Percentiles rank a stretch among this genome's conserved stretches.
Evolutionary conservation across 2,113 vertebrate genomes (phyloP).

Genomic region (Corynorhinus townsendii): DNA sequence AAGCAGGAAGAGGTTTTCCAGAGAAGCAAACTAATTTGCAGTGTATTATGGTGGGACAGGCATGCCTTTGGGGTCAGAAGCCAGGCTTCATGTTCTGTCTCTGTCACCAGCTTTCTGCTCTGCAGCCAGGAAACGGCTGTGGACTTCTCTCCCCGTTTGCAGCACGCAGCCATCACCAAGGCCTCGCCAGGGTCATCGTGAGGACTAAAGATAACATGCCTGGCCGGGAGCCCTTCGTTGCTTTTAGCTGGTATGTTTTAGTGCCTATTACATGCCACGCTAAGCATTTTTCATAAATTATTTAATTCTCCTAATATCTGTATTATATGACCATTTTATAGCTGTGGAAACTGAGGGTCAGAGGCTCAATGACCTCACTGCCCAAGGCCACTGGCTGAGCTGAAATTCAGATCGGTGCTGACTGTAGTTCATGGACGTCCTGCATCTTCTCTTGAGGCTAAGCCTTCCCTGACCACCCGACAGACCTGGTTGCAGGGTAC

Average conservation of each 20-base stretch:
- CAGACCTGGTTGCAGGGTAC: background rate
- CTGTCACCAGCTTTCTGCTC: background rate
- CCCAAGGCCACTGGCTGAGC: background rate
- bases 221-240: accelerated
- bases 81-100: background rate
- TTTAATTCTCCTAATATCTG: background rate
- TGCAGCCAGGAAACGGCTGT: background rate
- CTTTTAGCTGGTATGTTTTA: background rate
- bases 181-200: background rate
- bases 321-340: background rate
- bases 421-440: background rate
- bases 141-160: background rate
- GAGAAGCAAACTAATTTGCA: background rate
- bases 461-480: accelerated
- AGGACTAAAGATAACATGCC: accelerated
- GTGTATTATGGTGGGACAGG: background rate
- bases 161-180: background rate
- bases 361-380: background rate
- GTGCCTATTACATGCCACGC: background rate
- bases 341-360: background rate
- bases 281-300: background rate
- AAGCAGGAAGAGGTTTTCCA: background rate
- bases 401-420: background rate
- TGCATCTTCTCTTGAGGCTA: background rate
- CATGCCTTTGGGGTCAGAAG: background rate